phyloP scores from a whole-genome alignment of 2,113 vertebrate genomes.

The Oreochromis aureus region DNA sequence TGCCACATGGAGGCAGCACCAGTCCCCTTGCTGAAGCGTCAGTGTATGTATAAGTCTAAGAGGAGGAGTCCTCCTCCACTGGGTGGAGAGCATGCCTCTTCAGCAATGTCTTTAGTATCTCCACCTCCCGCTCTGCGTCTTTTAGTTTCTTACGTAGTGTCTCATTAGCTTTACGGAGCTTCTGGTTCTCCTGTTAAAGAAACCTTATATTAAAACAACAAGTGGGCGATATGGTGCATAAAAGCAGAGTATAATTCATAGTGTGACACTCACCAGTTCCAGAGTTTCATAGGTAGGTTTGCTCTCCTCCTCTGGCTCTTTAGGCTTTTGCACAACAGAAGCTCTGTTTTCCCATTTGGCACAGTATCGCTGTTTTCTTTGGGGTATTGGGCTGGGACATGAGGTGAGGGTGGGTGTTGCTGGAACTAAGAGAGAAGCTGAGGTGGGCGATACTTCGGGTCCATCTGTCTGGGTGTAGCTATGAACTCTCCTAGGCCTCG shows the following conservation, averaged over 20 bases:
- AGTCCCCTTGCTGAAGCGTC: neutral
- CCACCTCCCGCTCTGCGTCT: slow-evolving; percentile 83
- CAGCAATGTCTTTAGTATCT: slow-evolving; percentile 78
- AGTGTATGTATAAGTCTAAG: slow-evolving; percentile 22
- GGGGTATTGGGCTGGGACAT: slow-evolving; percentile 83
- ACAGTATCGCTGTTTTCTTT: slow-evolving; percentile 81
- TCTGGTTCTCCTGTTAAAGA: slow-evolving; percentile 78
- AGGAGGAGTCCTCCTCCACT: slow-evolving; percentile 71
- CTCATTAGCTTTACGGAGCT: slow-evolving; percentile 82
- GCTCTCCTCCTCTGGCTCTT: slow-evolving; percentile 69
- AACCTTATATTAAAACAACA: neutral
- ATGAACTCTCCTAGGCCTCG: slow-evolving; percentile 70
- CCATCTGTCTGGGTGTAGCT: slow-evolving; percentile 86
- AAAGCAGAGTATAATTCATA: neutral
- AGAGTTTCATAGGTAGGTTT: slow-evolving; percentile 80
- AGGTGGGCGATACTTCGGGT: neutral
- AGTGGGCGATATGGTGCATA: neutral
- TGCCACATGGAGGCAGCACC: slow-evolving; percentile 27
- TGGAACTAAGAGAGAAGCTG: slow-evolving; percentile 51
- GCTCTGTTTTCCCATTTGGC: slow-evolving; percentile 93
- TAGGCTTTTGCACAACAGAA: slow-evolving; percentile 72
- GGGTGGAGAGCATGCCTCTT: slow-evolving; percentile 66
- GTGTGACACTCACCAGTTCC: slow-evolving; percentile 73
- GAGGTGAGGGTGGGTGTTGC: slow-evolving; percentile 64
- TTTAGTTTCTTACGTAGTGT: slow-evolving; percentile 84